Base-by-base conservation (phyloP, 2,113 vertebrate species). In the Pholis gunnellus region DNA sequence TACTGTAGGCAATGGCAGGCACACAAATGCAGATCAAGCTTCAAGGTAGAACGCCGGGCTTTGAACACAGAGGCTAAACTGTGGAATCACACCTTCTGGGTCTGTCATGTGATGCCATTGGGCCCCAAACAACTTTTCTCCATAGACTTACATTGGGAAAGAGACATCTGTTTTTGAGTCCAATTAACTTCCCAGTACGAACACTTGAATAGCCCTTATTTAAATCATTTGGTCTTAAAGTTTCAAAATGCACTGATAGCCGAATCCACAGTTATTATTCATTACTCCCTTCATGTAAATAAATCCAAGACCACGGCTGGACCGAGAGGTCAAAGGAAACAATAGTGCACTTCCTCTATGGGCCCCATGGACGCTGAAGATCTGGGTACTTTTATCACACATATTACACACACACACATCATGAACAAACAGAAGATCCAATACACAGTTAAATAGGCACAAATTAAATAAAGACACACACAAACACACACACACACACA, bases 381-480 rank as follows among this genome's bases (percentile, higher is more conserved):
- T 52, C 20, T 0, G 20, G 6, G 3, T 48, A 52, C 20, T 52
- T 52, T 22, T 22, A 22, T 52, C 1, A 11, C 7, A 69, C 8
- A 52, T 4, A 52, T 11, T 25, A 69, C 8, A 18, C n/a, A 9
- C 20, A 61, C 31, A 29, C 15, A 75, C 25, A 56, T n/a, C 31
- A 56, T 4, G 44, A 78, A 73, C 44, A 76, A 81, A 81, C 18
- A 52, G 48, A 85, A 60, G 2, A 34, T 2, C 6, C 1, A 18
- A 57, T 61, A n/a, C 34, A 36, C 4, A 48, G 52, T 52, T 38
- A 54, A 68, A 72, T 27, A 36, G 61, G 4, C 15, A 72, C 6
- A 66, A 29, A 38, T 17, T 10, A 76, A 59, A 80, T 38, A 67
- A 77, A 68, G 56, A 73, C 66, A 52, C 77, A 40, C 60, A 68